Evolutionary conservation across 1,140 invertebrate species (phyloP).

Genomic region (Aphaenogaster rudis): DNA sequence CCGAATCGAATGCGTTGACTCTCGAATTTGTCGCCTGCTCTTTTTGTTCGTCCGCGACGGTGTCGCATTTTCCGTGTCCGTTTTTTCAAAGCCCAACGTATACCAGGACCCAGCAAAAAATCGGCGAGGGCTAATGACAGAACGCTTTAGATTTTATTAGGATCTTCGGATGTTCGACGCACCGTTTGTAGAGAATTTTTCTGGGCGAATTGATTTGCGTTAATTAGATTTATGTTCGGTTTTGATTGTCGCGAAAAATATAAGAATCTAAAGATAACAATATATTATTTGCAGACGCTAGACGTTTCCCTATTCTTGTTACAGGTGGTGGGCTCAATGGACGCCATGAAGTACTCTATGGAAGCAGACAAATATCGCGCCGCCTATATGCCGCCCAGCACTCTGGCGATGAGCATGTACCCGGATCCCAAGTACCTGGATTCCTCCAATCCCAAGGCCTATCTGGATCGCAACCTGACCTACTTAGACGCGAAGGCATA

Average conservation of each 20-base stretch:
- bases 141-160: not conserved
- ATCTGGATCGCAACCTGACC: slow-evolving; percentile 88
- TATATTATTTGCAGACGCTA: not conserved
- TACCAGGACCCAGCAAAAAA: not conserved
- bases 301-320: slow-evolving; percentile 50
- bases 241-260: not conserved
- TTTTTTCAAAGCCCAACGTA: slow-evolving; percentile 8
- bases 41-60: not conserved
- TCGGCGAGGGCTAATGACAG: not conserved
- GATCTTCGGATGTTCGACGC: not conserved
- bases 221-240: not conserved
- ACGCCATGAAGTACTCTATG: slow-evolving; percentile 93
- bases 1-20: slow-evolving; percentile 66
- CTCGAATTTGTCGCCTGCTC: slow-evolving; percentile 33
- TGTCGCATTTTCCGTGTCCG: not conserved
- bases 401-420: slow-evolving; percentile 90
- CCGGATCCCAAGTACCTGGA: slow-evolving; percentile 90
- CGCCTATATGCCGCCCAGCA: slow-evolving; percentile 89
- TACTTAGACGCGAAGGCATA: slow-evolving; percentile 92
- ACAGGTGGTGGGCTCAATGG: slow-evolving; percentile 92
- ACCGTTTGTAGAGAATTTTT: not conserved
- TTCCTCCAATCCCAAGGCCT: slow-evolving; percentile 88
- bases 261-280: not conserved
- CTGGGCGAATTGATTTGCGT: not conserved
- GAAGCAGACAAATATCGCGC: slow-evolving; percentile 92